A percentile compares a stretch with the other conserved stretches of the same genome.
phyloP scores from a whole-genome alignment of 2,888 invertebrate species.

The Pocota personata region DNA sequence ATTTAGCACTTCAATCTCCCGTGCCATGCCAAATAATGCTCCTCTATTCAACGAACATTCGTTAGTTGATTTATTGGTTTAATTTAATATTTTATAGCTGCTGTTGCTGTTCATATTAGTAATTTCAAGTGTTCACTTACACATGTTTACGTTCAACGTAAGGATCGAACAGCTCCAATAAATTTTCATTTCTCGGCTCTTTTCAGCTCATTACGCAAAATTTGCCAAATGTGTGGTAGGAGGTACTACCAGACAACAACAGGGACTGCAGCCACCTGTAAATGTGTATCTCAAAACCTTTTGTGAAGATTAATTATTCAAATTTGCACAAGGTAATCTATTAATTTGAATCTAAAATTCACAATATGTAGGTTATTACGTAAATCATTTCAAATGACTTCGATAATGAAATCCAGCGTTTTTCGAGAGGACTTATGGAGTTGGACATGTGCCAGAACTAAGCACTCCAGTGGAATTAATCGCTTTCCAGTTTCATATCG shows the following conservation, averaged over 20 bases:
- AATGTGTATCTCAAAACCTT: neutral
- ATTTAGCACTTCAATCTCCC: neutral
- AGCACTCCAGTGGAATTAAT: too few species aligned
- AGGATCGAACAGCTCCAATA: neutral
- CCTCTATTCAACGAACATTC: neutral
- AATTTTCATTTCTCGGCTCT: neutral
- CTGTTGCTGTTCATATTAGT: neutral
- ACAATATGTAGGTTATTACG: slow-evolving; percentile 2
- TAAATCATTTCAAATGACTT: slow-evolving; percentile 25
- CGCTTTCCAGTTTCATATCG: too few species aligned
- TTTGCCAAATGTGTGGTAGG: neutral
- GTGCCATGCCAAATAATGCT: neutral
- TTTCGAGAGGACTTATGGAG: slow-evolving; percentile 13
- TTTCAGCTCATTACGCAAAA: slow-evolving; percentile 2
- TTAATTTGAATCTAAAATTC: slow-evolving; percentile 27
- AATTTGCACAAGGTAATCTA: slow-evolving; percentile 1
- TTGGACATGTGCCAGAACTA: slow-evolving; percentile 25
- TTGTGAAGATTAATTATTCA: neutral
- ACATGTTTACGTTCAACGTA: neutral
- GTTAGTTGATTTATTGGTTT: slow-evolving; percentile 8
- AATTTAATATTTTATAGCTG: slow-evolving; percentile 17
- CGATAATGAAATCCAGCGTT: slow-evolving; percentile 30
- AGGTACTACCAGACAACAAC: neutral
- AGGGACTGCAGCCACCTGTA: slow-evolving; percentile 12
- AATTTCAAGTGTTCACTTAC: neutral